Base-by-base conservation (phyloP, 2,113 vertebrate species). In the Haemorhous mexicanus region DNA sequence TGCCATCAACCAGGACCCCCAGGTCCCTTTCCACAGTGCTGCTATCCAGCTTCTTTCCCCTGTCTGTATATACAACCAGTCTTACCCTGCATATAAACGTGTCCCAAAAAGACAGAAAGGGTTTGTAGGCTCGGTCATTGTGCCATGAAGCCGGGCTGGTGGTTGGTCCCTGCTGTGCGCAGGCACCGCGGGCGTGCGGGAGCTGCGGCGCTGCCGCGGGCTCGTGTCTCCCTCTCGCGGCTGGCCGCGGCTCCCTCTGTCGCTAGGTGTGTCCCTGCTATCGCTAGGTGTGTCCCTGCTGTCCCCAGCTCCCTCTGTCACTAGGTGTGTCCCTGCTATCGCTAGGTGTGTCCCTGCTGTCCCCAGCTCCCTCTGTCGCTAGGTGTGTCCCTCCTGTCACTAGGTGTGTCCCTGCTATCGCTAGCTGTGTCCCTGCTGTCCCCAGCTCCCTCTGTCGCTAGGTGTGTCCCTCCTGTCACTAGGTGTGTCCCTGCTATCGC, bases 161-260 rank as follows among this genome's bases (percentile, higher is more conserved):
- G 9, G 1, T 1, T 0, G n/a, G 50, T 5, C 0, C 33, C 9
- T 4, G 33, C 19, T 69, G 10, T 22, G 77, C 64, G 23, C 2
- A 58, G 70, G 30, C 8, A 4, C 22, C 53, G 53, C 30, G 32
- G 1, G n/a, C 7, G 1, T 12, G 13, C 1, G 6, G 7, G 55
- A 24, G 35, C 49, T 61, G 85, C 4, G 13, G 49, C 41, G 59
- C 77, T 52, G 78, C 79, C 16, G 81, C 13, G 13, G 27, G 89
- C 11, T 24, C 90, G 22, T 93, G 93, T 95, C 95, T 96, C 96
- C 96, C 95, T 94, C 96, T 97, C 56, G 88, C 4, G 96, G 96
- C 92, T 84, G 88, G 39, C 52, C 83, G 13, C 3, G 17, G 8
- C 24, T 70, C 63, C 30, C 0, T 0, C 43, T 46, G 72, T 1